These are phyloP conservation scores for Tragelaphus imberbis DNA, from an alignment of 2,113 vertebrate species.

Conservation along the genomic window DNA sequence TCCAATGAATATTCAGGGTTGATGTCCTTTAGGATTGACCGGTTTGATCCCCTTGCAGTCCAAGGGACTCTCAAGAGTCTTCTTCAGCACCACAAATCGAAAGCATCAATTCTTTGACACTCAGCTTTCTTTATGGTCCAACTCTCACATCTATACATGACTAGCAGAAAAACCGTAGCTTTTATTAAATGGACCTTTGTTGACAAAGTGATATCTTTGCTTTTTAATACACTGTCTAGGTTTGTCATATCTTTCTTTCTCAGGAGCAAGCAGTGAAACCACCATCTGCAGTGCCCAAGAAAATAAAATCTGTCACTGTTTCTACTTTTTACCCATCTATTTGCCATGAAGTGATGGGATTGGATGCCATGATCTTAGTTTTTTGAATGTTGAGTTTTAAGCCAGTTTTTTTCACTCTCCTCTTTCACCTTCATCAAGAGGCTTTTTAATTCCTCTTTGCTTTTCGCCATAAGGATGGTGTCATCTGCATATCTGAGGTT, in stretches of 20 bases:
- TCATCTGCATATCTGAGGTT: neutral
- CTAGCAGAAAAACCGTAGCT: neutral
- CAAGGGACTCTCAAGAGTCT: neutral
- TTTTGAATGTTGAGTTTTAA: too few species aligned
- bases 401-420: too few species aligned
- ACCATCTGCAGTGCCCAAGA: too few species aligned
- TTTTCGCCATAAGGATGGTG: too few species aligned
- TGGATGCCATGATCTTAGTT: too few species aligned
- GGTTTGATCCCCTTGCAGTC: neutral
- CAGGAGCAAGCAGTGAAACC: neutral
- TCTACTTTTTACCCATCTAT: too few species aligned
- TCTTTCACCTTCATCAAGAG: too few species aligned
- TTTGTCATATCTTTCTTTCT: neutral
- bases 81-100: neutral
- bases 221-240: neutral
- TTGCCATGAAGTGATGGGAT: too few species aligned
- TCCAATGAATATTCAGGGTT: neutral
- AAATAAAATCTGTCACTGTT: too few species aligned
- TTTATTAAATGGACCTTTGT: neutral
- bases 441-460: too few species aligned
- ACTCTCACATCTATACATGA: neutral
- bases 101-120: neutral
- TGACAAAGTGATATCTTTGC: neutral
- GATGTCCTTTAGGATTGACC: neutral
- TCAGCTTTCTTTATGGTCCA: neutral